Base-by-base conservation (phyloP, 2,797 vertebrate genomes). In the Xerus rutilus region DNA sequence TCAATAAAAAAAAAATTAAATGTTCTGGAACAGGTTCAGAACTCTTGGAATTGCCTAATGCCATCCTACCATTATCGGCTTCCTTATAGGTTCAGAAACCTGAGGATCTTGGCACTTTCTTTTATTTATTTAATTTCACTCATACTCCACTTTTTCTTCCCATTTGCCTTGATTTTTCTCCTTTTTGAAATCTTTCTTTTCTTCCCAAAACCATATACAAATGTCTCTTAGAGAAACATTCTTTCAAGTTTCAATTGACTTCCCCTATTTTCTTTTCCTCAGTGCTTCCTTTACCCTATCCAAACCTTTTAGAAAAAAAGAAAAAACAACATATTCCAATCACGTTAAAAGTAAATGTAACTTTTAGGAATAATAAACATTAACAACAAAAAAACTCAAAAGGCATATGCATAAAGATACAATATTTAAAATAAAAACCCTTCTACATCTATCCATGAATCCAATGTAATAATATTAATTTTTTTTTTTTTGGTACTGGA, bases 241-340 rank as follows among this genome's bases (percentile, higher is more conserved):
- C 45, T 85, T 72, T 25, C 35, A 87, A 65, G 25, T 57, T 70
- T 70, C 54, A 79, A 7, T 17, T 90, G 18, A 67, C 3, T 14
- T 18, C 7, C 10, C 18, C 43, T 45, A 67, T 47, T 64, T 84
- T 17, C 47, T 78, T 79, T 70, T 62, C 12, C 15, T 9, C 7
- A 73, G 13, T 72, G 13, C 6, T 70, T 84, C 1, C 59, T 73
- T 91, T 74, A 47, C 1, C 0, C 6, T 89, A 9, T 30, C 94
- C 20, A n/a, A 78, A 79, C 2, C 14, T 43, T 86, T 43, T 73
- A 94, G 76, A 73, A 91, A 93, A 25, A 89, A 86, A 73, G 59
- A 59, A n/a, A 65, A 65, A 82, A 43, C 39, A 54, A 52, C 5
- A 67, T n/a, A 43, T 77, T 65, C 8, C 35, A 25, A 32, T 73